Conservation (phyloP, 2,113 vertebrate species). For the Corythornis cristatus region DNA sequence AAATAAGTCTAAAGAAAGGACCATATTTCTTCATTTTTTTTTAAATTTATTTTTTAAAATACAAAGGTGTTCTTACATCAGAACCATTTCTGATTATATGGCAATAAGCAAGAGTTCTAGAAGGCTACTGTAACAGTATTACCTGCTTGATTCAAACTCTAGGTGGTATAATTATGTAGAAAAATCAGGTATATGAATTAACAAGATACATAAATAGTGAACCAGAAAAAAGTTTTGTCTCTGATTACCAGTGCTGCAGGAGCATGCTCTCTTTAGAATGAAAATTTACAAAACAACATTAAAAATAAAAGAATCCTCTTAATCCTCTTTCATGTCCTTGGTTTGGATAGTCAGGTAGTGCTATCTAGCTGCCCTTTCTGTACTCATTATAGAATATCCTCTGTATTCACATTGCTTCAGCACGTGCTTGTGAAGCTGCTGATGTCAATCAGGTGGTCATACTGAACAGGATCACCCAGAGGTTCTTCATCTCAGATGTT, state of each 20-base stretch:
- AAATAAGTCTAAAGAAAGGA: not conserved
- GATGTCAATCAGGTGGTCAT: not conserved
- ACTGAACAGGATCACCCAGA: not conserved
- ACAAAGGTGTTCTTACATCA: not conserved
- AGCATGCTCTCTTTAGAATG: not conserved
- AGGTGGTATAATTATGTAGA: not conserved
- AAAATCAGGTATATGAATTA: not conserved
- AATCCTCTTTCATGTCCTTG: not conserved
- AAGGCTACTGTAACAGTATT: not conserved
- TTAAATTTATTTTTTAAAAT: not conserved
- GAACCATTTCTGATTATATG: not conserved
- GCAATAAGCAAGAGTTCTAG: not conserved
- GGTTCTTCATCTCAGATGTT: not conserved
- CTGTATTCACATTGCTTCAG: not conserved
- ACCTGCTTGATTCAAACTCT: not conserved
- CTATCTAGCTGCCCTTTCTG: not conserved
- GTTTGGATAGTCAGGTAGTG: not conserved
- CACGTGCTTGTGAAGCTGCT: not conserved
- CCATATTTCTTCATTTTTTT: not conserved
- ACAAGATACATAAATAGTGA: not conserved
- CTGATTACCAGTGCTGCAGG: not conserved
- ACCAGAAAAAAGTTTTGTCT: not conserved
- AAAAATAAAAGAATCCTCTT: not conserved
- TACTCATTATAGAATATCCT: not conserved
- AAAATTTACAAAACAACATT: not conserved